Conservation (phyloP, 1,140 invertebrate genomes). For the Delia radicum region DNA sequence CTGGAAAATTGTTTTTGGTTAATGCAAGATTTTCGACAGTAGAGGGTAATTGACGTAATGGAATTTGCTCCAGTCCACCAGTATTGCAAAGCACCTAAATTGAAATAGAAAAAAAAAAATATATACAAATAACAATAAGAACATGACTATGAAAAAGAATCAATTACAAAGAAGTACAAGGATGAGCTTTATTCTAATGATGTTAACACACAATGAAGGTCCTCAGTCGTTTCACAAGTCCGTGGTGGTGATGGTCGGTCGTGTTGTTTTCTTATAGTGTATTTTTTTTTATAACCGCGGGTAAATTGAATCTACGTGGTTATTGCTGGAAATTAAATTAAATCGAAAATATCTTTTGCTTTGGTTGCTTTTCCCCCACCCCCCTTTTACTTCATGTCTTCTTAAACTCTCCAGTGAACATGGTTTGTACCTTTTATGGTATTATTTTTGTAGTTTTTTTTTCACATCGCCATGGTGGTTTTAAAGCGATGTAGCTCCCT, state of each 20-base stretch:
- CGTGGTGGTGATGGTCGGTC: neutral
- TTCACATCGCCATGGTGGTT: neutral
- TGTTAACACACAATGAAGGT: constrained; percentile 11
- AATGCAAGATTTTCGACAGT: constrained; percentile 78
- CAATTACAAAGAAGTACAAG: neutral
- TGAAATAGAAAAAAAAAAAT: constrained; percentile 3
- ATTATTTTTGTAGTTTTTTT: neutral
- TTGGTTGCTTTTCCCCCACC: neutral
- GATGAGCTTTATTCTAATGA: constrained; percentile 27
- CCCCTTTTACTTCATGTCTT: neutral
- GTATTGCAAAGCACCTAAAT: constrained; percentile 82
- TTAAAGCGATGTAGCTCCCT: neutral
- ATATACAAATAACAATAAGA: neutral
- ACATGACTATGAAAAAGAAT: neutral
- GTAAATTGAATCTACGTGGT: constrained; percentile 54
- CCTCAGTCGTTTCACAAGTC: neutral
- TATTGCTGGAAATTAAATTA: constrained; percentile 55
- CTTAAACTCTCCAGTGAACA: neutral
- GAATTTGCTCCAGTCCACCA: constrained; percentile 74
- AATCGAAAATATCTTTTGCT: constrained; percentile 22
- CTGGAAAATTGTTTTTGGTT: constrained; percentile 75
- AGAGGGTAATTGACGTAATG: constrained; percentile 67
- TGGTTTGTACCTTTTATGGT: neutral
- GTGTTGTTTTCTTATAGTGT: constrained; percentile 18
- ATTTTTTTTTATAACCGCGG: constrained; percentile 37